Percentiles rank a stretch among this genome's conserved stretches.
phyloP scores from a whole-genome alignment of 2,113 vertebrate genomes.

The Hiodon tergisus region DNA sequence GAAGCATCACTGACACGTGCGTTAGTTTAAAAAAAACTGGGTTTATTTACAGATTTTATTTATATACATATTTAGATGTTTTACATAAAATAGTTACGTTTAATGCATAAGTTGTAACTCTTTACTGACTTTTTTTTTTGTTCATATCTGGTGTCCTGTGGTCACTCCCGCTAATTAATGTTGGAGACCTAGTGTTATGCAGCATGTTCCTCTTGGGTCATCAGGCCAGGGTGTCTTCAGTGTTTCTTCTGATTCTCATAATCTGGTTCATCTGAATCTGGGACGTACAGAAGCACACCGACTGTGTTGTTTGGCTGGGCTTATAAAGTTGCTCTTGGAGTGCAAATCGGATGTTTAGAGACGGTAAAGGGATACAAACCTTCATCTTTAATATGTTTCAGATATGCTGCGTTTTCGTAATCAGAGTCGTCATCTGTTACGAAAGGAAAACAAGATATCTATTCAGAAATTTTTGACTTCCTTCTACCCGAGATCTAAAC shows the following conservation, averaged over 20 bases:
- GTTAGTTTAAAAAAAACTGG: no score
- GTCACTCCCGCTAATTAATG: no score
- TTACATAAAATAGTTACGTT: no score
- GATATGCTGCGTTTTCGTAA: constrained; percentile 29
- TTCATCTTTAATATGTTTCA: neutral
- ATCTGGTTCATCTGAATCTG: constrained; percentile 35
- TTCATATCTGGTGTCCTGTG: no score
- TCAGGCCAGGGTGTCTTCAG: neutral
- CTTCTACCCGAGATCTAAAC: no score
- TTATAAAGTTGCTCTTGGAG: neutral
- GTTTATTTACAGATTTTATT: no score
- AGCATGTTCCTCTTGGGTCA: neutral
- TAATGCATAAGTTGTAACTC: no score
- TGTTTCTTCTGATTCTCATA: constrained; percentile 6
- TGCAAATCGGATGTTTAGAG: neutral
- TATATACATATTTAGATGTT: no score
- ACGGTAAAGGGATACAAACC: neutral
- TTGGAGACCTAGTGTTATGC: no score
- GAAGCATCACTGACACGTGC: no score
- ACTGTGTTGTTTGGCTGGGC: neutral
- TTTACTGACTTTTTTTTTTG: no score
- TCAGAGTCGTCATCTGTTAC: constrained; percentile 19
- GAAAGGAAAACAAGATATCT: neutral
- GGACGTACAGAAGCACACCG: neutral
- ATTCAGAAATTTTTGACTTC: neutral